Evolutionary conservation across 2,113 vertebrate species (phyloP).

Genomic region (Hepsetus odoe): DNA sequence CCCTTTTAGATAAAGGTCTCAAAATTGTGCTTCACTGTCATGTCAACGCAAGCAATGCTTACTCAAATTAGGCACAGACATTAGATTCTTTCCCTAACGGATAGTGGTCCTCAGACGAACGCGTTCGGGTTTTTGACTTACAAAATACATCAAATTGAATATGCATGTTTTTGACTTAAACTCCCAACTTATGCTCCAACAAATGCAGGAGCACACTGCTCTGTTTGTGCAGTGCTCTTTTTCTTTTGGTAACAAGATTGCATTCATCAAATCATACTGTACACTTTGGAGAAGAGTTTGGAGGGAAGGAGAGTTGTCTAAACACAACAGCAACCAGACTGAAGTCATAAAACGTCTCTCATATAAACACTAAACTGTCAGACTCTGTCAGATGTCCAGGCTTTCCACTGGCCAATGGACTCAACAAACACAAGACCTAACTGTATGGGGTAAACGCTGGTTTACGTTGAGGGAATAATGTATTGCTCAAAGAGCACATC

Average conservation of each 20-base stretch:
- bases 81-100: not conserved
- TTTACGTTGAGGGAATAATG: constrained; percentile 27
- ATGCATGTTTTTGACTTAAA: not conserved
- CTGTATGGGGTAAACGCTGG: constrained; percentile 40
- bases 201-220: not conserved
- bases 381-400: constrained; percentile 46
- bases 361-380: constrained; percentile 58
- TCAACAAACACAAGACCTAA: constrained; percentile 40
- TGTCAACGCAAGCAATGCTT: not conserved
- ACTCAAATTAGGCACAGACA: not conserved
- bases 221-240: not conserved
- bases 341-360: constrained; percentile 66
- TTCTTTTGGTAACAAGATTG: constrained; percentile 21
- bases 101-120: not conserved
- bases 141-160: not conserved
- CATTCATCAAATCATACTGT: constrained; percentile 57
- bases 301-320: constrained; percentile 49
- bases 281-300: constrained; percentile 50
- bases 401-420: constrained; percentile 27
- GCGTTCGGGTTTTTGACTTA: too few relatives aligned
- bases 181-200: not conserved
- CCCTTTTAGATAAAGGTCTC: not conserved
- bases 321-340: constrained; percentile 60
- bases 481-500: constrained; percentile 17
- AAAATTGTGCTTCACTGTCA: not conserved